Base-by-base conservation (phyloP, 2,113 vertebrate genomes). In the Petroica traversi region DNA sequence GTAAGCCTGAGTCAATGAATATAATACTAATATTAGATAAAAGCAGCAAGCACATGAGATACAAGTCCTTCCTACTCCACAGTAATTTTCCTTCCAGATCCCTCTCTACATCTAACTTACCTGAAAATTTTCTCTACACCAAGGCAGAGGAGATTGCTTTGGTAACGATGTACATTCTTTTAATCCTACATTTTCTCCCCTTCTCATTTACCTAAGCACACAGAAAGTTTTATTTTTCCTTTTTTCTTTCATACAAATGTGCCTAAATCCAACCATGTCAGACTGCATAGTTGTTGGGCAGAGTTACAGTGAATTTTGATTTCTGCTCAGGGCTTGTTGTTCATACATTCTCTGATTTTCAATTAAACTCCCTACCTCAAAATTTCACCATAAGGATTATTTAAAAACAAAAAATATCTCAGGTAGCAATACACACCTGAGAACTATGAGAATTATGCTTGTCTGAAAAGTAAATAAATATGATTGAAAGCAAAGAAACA, bases 401-500 rank as follows among this genome's bases (percentile, higher is more conserved):
- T 31, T 12, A 41, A 51, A 83, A 68, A 15, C 12, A 43, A n/a
- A 69, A 41, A 46, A 22, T 4, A 46, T 36, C 8, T 71, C 16
- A 59, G 3, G 23, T 38, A 51, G 36, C 10, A n/a, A 16, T 29
- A 40, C 22, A 49, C 13, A 61, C 19, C 31, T 34, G 24, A 23
- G 24, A 78, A 63, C 36, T 41, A 19, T 81, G 80, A 85, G 41
- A 75, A 58, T 4, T 26, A 9, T 41, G 15, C 8, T 78, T 69
- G 8, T 38, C 24, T 87, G 52, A 40, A 76, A 96, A 88, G 20
- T 75, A 92, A 94, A 62, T 38, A 92, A 72, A 69, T 68, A 64
- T 12, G 25, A 94, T 15, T 72, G 52, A 93, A 93, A 63, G 33
- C 58, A 88, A 94, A 80, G 69, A 96, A 97, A 79, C 25, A 34